Evolutionary conservation across 2,797 vertebrate species (phyloP).

Genomic region (Knipowitschia caucasica): DNA sequence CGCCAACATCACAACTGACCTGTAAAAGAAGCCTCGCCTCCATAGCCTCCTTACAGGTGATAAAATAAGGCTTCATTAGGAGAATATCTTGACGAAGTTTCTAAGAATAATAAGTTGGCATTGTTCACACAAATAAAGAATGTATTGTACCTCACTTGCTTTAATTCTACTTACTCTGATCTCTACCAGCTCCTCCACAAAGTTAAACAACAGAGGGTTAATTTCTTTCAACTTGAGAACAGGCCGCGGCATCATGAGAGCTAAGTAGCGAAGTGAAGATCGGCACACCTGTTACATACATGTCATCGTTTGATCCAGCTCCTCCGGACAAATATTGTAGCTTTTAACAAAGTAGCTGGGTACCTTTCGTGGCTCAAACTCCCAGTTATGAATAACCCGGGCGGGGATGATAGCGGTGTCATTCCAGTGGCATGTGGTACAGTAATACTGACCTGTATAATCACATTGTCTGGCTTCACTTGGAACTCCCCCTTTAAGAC

Average conservation of each 20-base stretch:
- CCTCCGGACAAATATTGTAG: neutral
- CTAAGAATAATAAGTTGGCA: constrained; percentile 58
- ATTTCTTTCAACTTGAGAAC: constrained; percentile 91
- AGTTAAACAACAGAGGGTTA: constrained; percentile 96
- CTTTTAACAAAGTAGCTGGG: neutral
- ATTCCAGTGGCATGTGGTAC: constrained; percentile 96
- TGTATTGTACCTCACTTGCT: neutral
- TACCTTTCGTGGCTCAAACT: constrained; percentile 93
- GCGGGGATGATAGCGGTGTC: constrained; percentile 89
- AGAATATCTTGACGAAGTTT: constrained; percentile 97
- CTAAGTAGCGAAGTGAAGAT: constrained; percentile 91
- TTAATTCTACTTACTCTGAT: constrained; percentile 82
- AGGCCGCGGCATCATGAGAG: constrained; percentile 89
- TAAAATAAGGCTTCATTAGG: constrained; percentile 97
- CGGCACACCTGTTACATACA: constrained; percentile 83
- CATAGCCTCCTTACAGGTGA: constrained; percentile 97
- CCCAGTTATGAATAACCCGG: constrained; percentile 97
- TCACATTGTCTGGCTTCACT: constrained; percentile 94
- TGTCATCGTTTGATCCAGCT: neutral
- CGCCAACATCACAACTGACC: constrained; percentile 63
- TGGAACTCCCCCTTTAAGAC: constrained; percentile 82
- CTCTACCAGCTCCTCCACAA: constrained; percentile 96
- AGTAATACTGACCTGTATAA: constrained; percentile 97
- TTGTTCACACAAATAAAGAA: neutral
- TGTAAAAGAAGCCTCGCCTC: constrained; percentile 90